Evolutionary conservation across 2,113 vertebrate genomes (phyloP), one percentile per base, ranked within the genome.

Genomic region (Eulemur rufifrons): DNA sequence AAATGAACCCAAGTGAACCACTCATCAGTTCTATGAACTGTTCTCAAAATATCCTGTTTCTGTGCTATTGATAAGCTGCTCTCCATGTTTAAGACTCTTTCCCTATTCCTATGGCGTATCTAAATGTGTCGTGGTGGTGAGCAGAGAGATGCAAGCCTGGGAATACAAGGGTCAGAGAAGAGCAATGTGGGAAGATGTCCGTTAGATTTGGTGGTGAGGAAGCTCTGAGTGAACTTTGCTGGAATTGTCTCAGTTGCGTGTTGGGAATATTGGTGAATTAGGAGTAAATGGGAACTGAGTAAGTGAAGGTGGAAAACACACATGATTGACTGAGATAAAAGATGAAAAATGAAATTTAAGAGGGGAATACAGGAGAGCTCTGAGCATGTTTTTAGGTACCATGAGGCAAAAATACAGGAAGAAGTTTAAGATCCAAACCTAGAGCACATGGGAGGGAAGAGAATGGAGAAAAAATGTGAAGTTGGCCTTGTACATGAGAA

Each of bases 331-430:
- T 32, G 29, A 87, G n/a, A 96, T 47, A n/a, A 68, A 63, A 42
- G 11, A 54, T 27, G 63, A 84, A 86, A 85, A 93, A 82, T 73
- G 37, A 94, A 68, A 66, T 76, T 69, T 42, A 39, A 39, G 54
- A 74, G 13, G 42, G 42, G 14, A 89, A 52, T n/a, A n/a, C 13
- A 69, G 54, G 25, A 64, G n/a, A 85, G 6, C 37, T 52, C 29
- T 8, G 39, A 82, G 27, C 7, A 45, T 56, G 20, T 14, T 88
- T 96, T 95, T 83, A 27, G 13, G 61, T 47, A 54, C 9, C 29
- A 71, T 9, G 32, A 73, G 12, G 27, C 4, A 80, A 92, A 76
- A 73, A 21, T 3, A 80, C 8, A 76, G 20, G 11, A 95, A 73
- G 13, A 68, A 3, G 32, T 17, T 83, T 89, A 39, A 64, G 15